These are phyloP conservation scores for Prietella phreatophila DNA, from an alignment of 2,113 vertebrate genomes.

Conservation along the genomic window DNA sequence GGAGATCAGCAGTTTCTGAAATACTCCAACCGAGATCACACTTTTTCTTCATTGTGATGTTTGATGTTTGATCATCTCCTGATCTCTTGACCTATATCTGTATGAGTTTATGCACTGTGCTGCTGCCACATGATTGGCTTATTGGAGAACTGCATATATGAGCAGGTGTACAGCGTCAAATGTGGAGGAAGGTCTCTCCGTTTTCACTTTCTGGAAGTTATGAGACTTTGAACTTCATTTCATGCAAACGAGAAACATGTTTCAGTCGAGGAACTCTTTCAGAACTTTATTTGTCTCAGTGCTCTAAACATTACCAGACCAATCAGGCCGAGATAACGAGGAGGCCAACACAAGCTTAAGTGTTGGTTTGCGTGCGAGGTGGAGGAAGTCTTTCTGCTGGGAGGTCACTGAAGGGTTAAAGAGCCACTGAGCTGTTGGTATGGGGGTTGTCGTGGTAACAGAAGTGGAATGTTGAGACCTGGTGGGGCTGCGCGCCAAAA, in stretches of 20 bases:
- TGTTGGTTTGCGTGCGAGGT: constrained; percentile 57
- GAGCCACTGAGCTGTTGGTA: constrained; percentile 75
- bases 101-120: not conserved
- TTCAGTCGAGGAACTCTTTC: not conserved
- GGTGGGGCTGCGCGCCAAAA: constrained; percentile 60
- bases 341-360: not conserved
- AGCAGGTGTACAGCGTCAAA: not conserved
- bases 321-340: not conserved
- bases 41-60: too few species aligned
- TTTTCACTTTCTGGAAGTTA: not conserved
- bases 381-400: constrained; percentile 75
- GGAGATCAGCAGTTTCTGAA: too few species aligned
- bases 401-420: constrained; percentile 77
- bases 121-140: not conserved
- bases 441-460: constrained; percentile 77
- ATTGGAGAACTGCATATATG: not conserved
- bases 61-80: too few species aligned
- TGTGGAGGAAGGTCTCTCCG: not conserved
- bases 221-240: not conserved
- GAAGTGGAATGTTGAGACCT: constrained; percentile 63
- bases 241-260: not conserved
- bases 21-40: not conserved
- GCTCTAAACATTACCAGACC: not conserved
- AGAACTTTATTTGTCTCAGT: not conserved
- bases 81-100: not conserved